phyloP scores from a whole-genome alignment of 2,888 invertebrate genomes.

The Urechis unicinctus region DNA sequence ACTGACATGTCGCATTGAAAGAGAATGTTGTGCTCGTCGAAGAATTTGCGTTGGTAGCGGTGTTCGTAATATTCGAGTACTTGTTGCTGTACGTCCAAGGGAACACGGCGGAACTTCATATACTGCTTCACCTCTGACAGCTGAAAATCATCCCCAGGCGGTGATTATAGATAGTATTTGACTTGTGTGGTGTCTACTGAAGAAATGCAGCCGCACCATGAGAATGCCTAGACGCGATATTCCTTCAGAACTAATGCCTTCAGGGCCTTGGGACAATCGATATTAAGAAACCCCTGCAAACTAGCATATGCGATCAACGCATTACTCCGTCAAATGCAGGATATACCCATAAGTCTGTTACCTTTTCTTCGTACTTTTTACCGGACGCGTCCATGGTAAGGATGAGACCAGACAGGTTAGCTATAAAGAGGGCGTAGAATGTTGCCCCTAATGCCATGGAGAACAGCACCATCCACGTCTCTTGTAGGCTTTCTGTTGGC shows the following conservation, averaged over 20 bases:
- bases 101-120: conserved; percentile 16
- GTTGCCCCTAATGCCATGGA: conserved; percentile 15
- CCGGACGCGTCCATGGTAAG: conserved; percentile 15
- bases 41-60: conserved; percentile 19
- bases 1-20: conserved; percentile 12
- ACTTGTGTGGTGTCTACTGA: too few species aligned
- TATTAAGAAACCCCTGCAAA: too few species aligned
- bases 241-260: too few species aligned
- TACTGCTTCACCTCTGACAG: conserved; percentile 19
- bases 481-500: conserved; percentile 6
- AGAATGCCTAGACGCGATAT: too few species aligned
- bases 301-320: too few species aligned
- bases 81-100: conserved; percentile 9
- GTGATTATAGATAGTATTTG: too few species aligned
- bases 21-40: conserved; percentile 17
- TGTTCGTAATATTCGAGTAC: conserved; percentile 20
- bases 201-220: too few species aligned
- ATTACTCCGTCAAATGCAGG: too few species aligned
- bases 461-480: conserved; percentile 14
- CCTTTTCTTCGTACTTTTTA: conserved; percentile 17
- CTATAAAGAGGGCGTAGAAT: conserved; percentile 23
- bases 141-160: too few species aligned
- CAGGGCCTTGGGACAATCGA: too few species aligned
- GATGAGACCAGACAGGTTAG: conserved; percentile 13
- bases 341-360: too few species aligned